Percentiles rank a stretch among this genome's conserved stretches.
phyloP scores from a whole-genome alignment of 2,888 invertebrate genomes.

The Boloria selene region DNA sequence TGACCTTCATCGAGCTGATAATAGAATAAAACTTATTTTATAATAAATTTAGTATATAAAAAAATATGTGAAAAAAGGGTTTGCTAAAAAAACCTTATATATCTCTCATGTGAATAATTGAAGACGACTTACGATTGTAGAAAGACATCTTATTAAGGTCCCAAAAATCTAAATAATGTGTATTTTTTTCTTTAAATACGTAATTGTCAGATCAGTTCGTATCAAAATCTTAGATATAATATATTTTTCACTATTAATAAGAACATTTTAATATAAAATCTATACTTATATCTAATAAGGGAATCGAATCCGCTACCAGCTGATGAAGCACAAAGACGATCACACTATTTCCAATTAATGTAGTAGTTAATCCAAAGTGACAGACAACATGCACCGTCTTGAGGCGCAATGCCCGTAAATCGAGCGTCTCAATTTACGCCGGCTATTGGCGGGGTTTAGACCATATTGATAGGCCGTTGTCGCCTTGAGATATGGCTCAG shows the following conservation, averaged over 20 bases:
- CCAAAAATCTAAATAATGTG: no score
- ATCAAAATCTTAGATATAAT: not conserved
- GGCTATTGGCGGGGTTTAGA: slow-evolving; percentile 40
- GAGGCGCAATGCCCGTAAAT: slow-evolving; percentile 45
- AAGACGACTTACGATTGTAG: no score
- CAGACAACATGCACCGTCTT: slow-evolving; percentile 40
- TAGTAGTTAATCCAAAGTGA: slow-evolving; percentile 43
- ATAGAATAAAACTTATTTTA: no score
- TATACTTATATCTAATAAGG: not conserved
- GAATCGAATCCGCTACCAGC: slow-evolving; percentile 2
- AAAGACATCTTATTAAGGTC: no score
- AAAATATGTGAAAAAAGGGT: no score
- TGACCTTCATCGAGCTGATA: no score
- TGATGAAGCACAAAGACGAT: not conserved
- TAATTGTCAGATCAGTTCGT: no score
- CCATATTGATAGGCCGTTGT: slow-evolving; percentile 77
- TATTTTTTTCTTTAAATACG: no score
- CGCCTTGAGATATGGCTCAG: slow-evolving; percentile 67
- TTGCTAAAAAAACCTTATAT: no score
- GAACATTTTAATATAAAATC: not conserved
- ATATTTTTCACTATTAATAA: not conserved
- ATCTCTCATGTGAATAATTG: no score
- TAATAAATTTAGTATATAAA: no score
- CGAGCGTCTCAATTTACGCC: slow-evolving; percentile 48
- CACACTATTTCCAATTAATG: slow-evolving; percentile 28